A percentile compares a stretch with the other conserved stretches of the same genome.
Evolutionary conservation across 2,888 invertebrate species (phyloP).

Genomic region (Euclidia mi): DNA sequence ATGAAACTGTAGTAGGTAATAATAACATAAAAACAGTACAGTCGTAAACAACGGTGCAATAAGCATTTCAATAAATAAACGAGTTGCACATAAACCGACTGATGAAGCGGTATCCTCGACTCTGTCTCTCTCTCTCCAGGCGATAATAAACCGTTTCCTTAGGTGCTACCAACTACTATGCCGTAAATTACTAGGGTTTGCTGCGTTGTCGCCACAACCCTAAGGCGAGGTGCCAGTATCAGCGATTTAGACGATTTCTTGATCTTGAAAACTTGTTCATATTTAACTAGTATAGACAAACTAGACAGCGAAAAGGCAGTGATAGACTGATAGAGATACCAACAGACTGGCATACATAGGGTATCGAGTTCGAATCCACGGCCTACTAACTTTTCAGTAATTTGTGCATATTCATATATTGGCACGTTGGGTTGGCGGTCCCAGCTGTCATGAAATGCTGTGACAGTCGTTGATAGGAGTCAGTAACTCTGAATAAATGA

Average conservation of each 20-base stretch:
- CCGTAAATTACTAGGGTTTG: conserved; percentile 72
- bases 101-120: conserved; percentile 52
- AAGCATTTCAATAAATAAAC: conserved; percentile 57
- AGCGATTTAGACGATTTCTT: conserved; percentile 19
- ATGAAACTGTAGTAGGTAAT: neutral
- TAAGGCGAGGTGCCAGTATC: conserved; percentile 29
- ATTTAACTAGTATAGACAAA: too few species aligned
- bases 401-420: too few species aligned
- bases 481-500: too few species aligned
- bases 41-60: conserved; percentile 38
- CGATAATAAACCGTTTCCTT: conserved; percentile 75
- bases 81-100: conserved; percentile 49
- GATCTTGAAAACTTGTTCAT: too few species aligned
- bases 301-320: too few species aligned
- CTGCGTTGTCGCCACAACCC: conserved; percentile 64
- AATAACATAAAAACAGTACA: conserved; percentile 10
- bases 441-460: too few species aligned
- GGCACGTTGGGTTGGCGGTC: too few species aligned
- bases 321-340: too few species aligned
- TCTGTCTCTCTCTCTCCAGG: conserved; percentile 46
- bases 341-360: too few species aligned
- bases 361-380: too few species aligned
- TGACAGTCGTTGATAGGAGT: too few species aligned
- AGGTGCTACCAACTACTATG: conserved; percentile 68
- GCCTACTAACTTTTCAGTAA: too few species aligned